These are phyloP conservation scores for Hoplias malabaricus DNA, from an alignment of 2,113 vertebrate species.

Conservation along the genomic window DNA sequence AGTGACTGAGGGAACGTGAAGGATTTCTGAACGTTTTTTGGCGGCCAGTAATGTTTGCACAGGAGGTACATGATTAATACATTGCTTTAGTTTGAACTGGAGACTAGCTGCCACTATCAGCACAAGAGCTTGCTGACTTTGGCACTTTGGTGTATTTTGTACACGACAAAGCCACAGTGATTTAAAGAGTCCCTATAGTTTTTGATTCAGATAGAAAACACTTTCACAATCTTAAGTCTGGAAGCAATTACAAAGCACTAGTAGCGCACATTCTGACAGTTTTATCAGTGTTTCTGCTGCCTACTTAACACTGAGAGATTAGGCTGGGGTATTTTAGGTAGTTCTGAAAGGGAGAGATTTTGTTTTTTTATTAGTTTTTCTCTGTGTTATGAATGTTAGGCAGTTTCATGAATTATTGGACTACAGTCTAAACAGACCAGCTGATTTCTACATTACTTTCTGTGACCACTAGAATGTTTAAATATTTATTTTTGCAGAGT, in stretches of 20 bases:
- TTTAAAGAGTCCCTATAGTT: constrained; percentile 11
- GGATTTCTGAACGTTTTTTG: constrained; percentile 3
- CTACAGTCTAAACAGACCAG: background rate
- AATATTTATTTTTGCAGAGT: background rate
- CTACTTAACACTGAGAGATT: background rate
- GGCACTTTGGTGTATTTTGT: constrained; percentile 6
- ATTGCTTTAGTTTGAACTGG: constrained; percentile 3
- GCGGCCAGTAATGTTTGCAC: background rate
- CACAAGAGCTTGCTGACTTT: constrained; percentile 11
- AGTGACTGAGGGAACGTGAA: background rate
- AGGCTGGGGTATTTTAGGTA: background rate
- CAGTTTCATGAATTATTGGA: background rate
- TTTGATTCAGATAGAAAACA: constrained; percentile 7
- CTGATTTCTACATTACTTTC: background rate
- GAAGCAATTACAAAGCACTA: background rate
- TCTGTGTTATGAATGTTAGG: background rate
- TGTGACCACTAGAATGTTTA: background rate
- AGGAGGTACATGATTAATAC: constrained; percentile 16
- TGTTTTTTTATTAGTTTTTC: background rate
- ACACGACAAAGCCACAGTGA: constrained; percentile 1
- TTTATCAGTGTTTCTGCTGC: background rate
- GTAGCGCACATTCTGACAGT: background rate
- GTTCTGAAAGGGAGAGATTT: background rate
- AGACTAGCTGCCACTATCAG: background rate
- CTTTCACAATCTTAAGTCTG: background rate